A percentile compares a stretch with the other conserved stretches of the same genome.
Conservation (phyloP, 1,140 invertebrate species). For the Xylocopa sonorina region DNA sequence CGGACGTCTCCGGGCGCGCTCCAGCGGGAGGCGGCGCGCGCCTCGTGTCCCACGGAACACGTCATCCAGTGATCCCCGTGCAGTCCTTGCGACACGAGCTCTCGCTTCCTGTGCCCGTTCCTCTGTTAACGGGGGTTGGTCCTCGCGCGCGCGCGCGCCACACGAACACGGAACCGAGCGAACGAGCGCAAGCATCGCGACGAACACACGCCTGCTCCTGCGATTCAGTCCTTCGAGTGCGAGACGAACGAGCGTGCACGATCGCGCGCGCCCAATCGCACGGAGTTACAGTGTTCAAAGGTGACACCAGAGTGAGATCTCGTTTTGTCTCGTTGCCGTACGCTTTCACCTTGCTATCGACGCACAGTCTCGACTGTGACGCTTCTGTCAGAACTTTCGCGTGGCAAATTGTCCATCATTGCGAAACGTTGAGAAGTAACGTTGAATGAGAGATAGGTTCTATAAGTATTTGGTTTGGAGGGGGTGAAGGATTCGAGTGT, state of each 20-base stretch:
- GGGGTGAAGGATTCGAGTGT: background rate
- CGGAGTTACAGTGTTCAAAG: background rate
- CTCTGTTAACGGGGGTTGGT: background rate
- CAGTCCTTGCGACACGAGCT: slow-evolving; percentile 56
- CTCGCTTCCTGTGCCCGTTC: slow-evolving; percentile 1
- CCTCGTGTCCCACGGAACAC: slow-evolving; percentile 60
- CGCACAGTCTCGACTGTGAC: too few relatives aligned
- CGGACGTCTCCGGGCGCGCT: slow-evolving; percentile 50
- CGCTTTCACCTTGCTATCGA: background rate
- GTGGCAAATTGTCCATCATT: too few relatives aligned
- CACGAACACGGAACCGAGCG: background rate
- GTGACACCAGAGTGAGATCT: background rate
- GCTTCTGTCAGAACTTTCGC: too few relatives aligned
- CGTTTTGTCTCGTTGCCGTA: too few relatives aligned
- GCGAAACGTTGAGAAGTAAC: too few relatives aligned
- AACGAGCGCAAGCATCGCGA: too few relatives aligned
- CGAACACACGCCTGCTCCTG: too few relatives aligned
- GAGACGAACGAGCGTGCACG: background rate
- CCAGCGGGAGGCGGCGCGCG: slow-evolving; percentile 63
- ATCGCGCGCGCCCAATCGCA: background rate
- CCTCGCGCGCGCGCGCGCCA: background rate
- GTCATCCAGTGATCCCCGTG: slow-evolving; percentile 63
- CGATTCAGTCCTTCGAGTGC: too few relatives aligned
- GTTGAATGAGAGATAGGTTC: too few relatives aligned
- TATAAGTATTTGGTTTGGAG: too few relatives aligned